Evolutionary conservation across 2,888 invertebrate species (phyloP), one percentile per base, ranked within the genome.

Genomic region (Scaptomyza polygonia): DNA sequence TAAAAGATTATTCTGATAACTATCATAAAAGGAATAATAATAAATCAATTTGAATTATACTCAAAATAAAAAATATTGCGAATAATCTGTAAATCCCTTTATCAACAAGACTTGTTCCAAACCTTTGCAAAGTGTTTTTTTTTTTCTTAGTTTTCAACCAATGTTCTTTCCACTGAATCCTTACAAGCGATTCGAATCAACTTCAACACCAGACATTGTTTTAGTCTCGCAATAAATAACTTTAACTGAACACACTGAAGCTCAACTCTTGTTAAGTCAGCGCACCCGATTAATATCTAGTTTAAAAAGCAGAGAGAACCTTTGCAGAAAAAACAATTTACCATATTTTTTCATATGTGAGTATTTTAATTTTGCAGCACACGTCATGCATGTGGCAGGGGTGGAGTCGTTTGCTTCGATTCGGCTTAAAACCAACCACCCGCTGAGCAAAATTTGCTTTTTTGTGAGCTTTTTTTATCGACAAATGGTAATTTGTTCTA

Each of bases 401-500:
- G 57, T 34, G 61, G 44, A 44, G 67, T 40, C 52, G 53, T 32
- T 36, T 11, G 73, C 47, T 48, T 34, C 44, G 55, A 45, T 49
- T 72, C 61, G 54, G 49, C 36, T 49, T 83, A 68, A 86, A 58
- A 56, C 66, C 55, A 62, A 63, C 65, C 69, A 61, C 67, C 74
- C 78, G 61, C 64, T 25, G 44, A 42, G 53, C 51, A 40, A 59
- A 67, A 47, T 47, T 52, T 16, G 6, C 21, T 9, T 44, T 25
- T 18, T 32, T 14, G 11, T 40, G 14, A n/a, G 5, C 42, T 56
- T 34, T 57, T 51, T 61, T 51, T 53, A 68, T 54, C 62, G 53
- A 53, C 68, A 73, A 77, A 67, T 55, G 77, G 61, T 86, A 86
- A 79, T 86, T 82, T 72, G 61, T 65, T 67, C 51, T 58, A 70